Conservation (phyloP, 2,888 invertebrate genomes). For the Eupithecia inturbata region DNA sequence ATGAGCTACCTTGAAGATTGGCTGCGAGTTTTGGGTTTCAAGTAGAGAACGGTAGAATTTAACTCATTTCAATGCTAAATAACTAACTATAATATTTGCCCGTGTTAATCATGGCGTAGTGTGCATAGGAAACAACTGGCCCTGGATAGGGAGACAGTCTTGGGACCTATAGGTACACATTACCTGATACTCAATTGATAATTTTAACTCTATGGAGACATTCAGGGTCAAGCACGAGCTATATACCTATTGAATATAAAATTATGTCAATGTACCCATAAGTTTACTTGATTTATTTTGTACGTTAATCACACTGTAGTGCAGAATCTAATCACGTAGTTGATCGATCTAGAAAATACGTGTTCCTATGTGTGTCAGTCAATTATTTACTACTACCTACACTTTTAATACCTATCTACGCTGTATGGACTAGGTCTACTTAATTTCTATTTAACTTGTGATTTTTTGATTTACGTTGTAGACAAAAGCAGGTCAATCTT, state of each 20-base stretch:
- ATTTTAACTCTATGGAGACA: constrained; percentile 20
- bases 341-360: constrained; percentile 3
- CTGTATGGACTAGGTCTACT: not conserved
- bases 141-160: no score
- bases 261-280: not conserved
- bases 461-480: not conserved
- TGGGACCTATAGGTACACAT: no score
- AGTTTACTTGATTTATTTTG: not conserved
- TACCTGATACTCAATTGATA: constrained; percentile 31
- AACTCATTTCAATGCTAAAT: no score
- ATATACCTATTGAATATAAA: no score
- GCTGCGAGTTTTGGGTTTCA: not conserved
- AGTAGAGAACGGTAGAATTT: not conserved
- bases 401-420: not conserved
- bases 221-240: constrained; percentile 1
- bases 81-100: no score
- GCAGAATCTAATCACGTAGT: not conserved
- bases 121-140: no score
- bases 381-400: constrained; percentile 18
- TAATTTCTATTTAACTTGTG: not conserved
- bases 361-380: constrained; percentile 10
- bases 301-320: not conserved
- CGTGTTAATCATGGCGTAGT: no score
- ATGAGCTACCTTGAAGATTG: constrained; percentile 1
- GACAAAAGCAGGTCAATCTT: not conserved